Evolutionary conservation across 2,888 invertebrate species (phyloP), one percentile per base, ranked within the genome.

Genomic region (Gymnosoma rotundatum): DNA sequence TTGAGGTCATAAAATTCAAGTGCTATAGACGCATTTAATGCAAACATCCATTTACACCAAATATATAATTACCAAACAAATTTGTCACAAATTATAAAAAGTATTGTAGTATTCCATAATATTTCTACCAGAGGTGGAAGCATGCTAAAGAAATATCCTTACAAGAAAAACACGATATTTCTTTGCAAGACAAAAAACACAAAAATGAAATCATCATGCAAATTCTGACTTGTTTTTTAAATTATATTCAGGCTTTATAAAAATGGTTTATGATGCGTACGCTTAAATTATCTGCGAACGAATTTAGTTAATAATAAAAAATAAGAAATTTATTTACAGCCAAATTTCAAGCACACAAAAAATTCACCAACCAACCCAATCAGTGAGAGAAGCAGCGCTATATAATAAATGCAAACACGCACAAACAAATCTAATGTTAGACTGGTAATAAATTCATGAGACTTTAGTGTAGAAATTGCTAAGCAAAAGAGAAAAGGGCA

Each of bases 21-120:
- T 45, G 61, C 70, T 67, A 70, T 61, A 79, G 58, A 79, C 70
- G 75, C 52, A 18, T 70, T 83, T 56, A 64, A 21, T 60, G 6
- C 16, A 25, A 63, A 52, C 25, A 66, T 16, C 48, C 45, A 76
- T 69, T 79, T 74, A 83, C 72, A 52, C 63, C 74, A 78, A 80
- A 78, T 85, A 83, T 84, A 79, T 84, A 83, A 86, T n/a, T n/a
- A n/a, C n/a, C n/a, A 58, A 80, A 72, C 70, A 81, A 86, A 86
- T 86, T 86, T 86, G 83, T 87, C 81, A 73, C 58, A 78, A 75
- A 85, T 83, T 83, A 80, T 61, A 67, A 63, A 67, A 80, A 73
- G 67, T 67, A 83, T 69, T 50, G 5, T 25, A 25, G 25, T 4
- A 25, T 25, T 25, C 25, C 50, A 18, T 8, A n/a, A 50, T 50